Evolutionary conservation across 2,888 invertebrate genomes (phyloP).

Genomic region (Glyphotaelius pellucidus): DNA sequence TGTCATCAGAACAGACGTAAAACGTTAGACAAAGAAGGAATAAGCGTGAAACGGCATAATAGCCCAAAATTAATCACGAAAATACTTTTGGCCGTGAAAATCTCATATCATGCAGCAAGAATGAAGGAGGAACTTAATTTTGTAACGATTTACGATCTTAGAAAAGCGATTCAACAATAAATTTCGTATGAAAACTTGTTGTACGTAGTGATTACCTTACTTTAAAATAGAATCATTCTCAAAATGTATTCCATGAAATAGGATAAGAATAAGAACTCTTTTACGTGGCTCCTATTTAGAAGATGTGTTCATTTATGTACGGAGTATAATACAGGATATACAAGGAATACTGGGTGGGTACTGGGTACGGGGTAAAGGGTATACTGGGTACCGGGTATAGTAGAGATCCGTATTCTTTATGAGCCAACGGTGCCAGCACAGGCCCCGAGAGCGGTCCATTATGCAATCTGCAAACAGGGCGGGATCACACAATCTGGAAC

Average conservation of each 20-base stretch:
- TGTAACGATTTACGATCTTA: too few relatives aligned
- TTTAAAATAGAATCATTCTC: too few relatives aligned
- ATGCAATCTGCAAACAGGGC: conserved; percentile 29
- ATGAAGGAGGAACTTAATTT: too few relatives aligned
- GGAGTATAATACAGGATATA: background rate
- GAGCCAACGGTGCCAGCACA: conserved; percentile 11
- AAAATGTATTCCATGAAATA: background rate
- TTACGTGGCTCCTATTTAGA: background rate
- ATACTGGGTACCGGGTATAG: background rate
- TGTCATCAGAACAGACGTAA: too few relatives aligned
- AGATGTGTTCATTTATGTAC: background rate
- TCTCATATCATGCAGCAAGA: too few relatives aligned
- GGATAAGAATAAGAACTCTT: background rate
- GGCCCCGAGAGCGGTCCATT: conserved; percentile 29
- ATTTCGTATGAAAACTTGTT: too few relatives aligned
- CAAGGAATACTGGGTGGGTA: background rate
- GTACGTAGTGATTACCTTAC: too few relatives aligned
- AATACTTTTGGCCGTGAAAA: too few relatives aligned
- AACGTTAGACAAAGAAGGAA: too few relatives aligned
- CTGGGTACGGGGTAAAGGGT: background rate
- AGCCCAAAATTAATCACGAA: too few relatives aligned
- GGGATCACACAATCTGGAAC: conserved; percentile 27
- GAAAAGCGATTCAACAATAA: too few relatives aligned
- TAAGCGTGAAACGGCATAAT: too few relatives aligned
- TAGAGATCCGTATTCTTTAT: conserved; percentile 3